These are phyloP conservation scores for Bucco capensis DNA, from an alignment of 2,113 vertebrate species.

Conservation along the genomic window DNA sequence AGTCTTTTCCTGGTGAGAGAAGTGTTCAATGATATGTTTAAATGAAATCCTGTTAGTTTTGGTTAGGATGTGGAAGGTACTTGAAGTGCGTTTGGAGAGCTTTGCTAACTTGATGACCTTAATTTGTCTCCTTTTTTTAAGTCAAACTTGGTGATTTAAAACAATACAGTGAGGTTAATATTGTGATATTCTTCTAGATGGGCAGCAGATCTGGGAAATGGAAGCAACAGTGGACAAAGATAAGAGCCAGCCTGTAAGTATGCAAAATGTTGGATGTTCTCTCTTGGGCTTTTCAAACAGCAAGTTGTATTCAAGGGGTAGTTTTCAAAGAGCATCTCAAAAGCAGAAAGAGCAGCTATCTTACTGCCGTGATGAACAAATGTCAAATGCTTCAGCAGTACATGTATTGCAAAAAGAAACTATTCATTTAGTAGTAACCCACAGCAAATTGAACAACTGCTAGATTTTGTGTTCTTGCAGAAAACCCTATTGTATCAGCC, in stretches of 20 bases:
- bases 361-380: not conserved
- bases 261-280: not conserved
- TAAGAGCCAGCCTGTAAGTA: conserved; percentile 94
- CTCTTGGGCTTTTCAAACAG: not conserved
- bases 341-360: not conserved
- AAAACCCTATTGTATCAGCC: not conserved
- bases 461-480: not conserved
- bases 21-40: not conserved
- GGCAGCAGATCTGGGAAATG: conserved; percentile 96
- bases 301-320: not conserved
- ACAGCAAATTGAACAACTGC: not conserved
- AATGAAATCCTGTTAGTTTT: not conserved
- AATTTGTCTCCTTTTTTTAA: not conserved
- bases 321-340: not conserved
- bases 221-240: conserved; percentile 98
- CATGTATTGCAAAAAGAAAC: not conserved
- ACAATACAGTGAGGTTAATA: not conserved
- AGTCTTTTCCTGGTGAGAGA: not conserved
- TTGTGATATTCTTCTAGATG: conserved; percentile 78
- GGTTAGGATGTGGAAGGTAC: not conserved
- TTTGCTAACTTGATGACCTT: not conserved
- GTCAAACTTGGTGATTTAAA: not conserved
- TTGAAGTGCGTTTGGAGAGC: not conserved
- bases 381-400: conserved; percentile 3
- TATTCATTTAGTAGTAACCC: conserved; percentile 9